Base-by-base conservation (phyloP, 2,113 vertebrate genomes). In the Fulica atra region DNA sequence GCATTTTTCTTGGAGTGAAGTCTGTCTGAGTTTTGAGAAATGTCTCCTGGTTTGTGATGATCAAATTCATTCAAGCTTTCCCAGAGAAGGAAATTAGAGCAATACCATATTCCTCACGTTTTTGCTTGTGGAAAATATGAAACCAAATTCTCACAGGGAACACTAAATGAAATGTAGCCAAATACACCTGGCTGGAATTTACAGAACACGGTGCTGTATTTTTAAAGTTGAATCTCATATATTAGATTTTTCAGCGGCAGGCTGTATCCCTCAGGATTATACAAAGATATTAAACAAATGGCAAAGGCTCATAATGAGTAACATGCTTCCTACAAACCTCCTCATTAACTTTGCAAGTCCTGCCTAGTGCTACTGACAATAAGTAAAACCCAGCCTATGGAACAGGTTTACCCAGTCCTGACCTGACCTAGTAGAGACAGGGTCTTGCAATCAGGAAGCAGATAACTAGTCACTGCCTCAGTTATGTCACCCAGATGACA, bases 121-220 rank as follows among this genome's bases (percentile, higher is more conserved):
- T 92, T 83, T 44, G 42, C 61, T 78, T 57, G 53, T 3, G 1
- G 80, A 96, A 97, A 86, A 81, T 84, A 79, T 12, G 24, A 84
- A 74, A 81, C 60, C 77, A 38, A 78, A 86, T 95, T 93, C 82
- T 93, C 80, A 68, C 7, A 61, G 60, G 68, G 51, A 86, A 29
- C 50, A 86, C 65, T 88, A 69, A 93, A 81, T 86, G 64, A 94
- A 93, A 74, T 50, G 29, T 53, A 81, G 72, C 54, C 76, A 93
- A 81, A 94, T 81, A 69, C 31, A 92, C 60, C 35, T 57, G 60
- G 51, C 64, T 84, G 76, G 48, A 96, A 93, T 86, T 96, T 93
- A 86, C 60, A 82, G 89, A 95, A 61, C 25, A 23, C 1, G 2
- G 15, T 29, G 29, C 20, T 71, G 38, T 48, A 44, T 60, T 83